A percentile compares a stretch with the other conserved stretches of the same genome.
Conservation (phyloP, 2,797 vertebrate species). For the Morelia viridis region DNA sequence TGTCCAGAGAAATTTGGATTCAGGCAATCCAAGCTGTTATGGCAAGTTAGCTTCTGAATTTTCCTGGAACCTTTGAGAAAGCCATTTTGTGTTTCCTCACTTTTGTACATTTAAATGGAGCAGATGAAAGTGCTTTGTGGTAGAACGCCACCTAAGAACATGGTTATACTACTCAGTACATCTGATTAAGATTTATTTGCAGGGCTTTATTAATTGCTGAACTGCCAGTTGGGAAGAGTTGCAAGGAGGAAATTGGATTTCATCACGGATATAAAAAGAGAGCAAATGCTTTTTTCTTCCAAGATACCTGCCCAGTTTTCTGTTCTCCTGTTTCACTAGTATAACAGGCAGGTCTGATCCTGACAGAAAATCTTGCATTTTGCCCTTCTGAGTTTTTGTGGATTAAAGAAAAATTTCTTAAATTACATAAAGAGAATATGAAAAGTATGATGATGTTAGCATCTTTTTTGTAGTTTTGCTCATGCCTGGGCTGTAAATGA, state of each 20-base stretch:
- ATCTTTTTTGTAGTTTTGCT: neutral
- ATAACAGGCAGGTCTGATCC: neutral
- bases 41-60: neutral
- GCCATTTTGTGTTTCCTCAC: neutral
- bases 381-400: neutral
- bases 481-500: neutral
- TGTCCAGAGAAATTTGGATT: neutral
- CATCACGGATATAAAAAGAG: neutral
- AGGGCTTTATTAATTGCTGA: neutral
- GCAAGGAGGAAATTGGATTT: neutral
- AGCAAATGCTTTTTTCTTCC: neutral
- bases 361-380: neutral
- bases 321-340: neutral
- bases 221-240: neutral
- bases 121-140: neutral
- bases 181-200: neutral
- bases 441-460: neutral
- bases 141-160: neutral
- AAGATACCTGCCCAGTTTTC: neutral
- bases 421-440: neutral
- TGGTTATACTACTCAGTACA: neutral
- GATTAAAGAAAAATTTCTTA: neutral
- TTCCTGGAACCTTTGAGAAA: neutral
- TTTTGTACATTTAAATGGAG: neutral
- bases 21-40: neutral